Conservation (phyloP, 2,888 invertebrate genomes). For the Nebria salina region DNA sequence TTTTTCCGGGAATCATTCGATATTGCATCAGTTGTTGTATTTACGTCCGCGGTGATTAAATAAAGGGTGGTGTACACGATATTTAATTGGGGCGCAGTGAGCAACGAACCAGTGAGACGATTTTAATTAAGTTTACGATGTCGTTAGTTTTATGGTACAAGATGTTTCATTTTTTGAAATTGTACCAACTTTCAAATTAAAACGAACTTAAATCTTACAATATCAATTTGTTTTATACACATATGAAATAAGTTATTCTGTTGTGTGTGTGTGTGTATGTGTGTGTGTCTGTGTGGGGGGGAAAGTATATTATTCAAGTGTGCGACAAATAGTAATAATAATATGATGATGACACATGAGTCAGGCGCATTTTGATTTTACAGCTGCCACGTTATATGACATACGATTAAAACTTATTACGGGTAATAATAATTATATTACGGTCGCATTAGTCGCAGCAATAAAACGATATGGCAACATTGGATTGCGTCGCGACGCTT, state of each 20-base stretch:
- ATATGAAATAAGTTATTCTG: no score
- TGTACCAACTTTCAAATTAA: not conserved
- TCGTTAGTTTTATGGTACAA: not conserved
- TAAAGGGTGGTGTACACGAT: not conserved
- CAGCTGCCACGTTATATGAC: conserved; percentile 6
- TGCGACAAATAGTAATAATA: no score
- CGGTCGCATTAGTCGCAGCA: not conserved
- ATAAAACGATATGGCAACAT: conserved; percentile 19
- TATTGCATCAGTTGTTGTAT: not conserved
- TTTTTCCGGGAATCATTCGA: not conserved
- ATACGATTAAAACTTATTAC: conserved; percentile 32
- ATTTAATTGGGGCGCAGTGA: not conserved
- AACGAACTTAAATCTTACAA: no score
- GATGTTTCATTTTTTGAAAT: not conserved
- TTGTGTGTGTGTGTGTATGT: no score
- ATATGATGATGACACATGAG: not conserved
- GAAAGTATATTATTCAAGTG: no score
- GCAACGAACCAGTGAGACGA: not conserved
- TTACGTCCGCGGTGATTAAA: not conserved
- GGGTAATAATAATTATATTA: conserved; percentile 34
- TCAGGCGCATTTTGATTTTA: conserved; percentile 34
- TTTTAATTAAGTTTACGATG: not conserved
- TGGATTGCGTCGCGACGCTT: not conserved
- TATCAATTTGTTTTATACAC: no score
- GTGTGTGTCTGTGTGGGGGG: no score